phyloP scores from a whole-genome alignment of 2,113 vertebrate genomes.

The Ceyx cyanopectus region DNA sequence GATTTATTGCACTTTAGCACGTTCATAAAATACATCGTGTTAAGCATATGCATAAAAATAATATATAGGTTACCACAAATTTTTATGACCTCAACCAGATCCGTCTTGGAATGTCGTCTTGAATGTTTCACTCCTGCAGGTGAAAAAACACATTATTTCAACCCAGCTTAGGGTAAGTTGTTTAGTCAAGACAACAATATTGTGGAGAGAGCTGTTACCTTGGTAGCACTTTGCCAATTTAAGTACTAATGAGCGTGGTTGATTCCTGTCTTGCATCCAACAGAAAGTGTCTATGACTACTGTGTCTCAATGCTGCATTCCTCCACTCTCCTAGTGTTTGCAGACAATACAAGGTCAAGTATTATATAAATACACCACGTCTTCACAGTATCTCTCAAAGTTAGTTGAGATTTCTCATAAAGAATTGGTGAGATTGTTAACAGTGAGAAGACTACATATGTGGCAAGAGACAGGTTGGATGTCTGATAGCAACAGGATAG shows the following conservation, averaged over 20 bases:
- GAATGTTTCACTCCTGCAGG: slow-evolving; percentile 73
- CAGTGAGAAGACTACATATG: accelerated
- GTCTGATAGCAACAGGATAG: not conserved
- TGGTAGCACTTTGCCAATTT: slow-evolving; percentile 41
- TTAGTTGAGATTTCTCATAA: not conserved
- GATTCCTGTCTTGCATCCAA: not conserved
- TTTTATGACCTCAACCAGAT: slow-evolving; percentile 74
- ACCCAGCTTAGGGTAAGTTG: slow-evolving; percentile 7
- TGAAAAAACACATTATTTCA: slow-evolving; percentile 78
- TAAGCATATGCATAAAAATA: slow-evolving; percentile 79
- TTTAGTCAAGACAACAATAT: slow-evolving; percentile 56
- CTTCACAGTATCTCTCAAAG: not conserved
- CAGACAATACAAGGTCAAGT: not conserved
- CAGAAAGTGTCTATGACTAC: not conserved
- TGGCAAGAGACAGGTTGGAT: not conserved
- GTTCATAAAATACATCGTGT: slow-evolving; percentile 67
- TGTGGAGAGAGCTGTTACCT: slow-evolving; percentile 60
- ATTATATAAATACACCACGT: accelerated
- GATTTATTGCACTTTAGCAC: slow-evolving; percentile 75
- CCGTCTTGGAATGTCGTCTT: slow-evolving; percentile 67
- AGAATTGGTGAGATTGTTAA: not conserved
- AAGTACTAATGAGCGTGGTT: not conserved
- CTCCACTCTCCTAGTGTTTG: not conserved
- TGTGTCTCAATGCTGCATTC: not conserved
- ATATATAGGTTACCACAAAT: slow-evolving; percentile 73